These are phyloP conservation scores for Tiaroga cobitis DNA, from an alignment of 2,797 vertebrate species.

Conservation along the genomic window DNA sequence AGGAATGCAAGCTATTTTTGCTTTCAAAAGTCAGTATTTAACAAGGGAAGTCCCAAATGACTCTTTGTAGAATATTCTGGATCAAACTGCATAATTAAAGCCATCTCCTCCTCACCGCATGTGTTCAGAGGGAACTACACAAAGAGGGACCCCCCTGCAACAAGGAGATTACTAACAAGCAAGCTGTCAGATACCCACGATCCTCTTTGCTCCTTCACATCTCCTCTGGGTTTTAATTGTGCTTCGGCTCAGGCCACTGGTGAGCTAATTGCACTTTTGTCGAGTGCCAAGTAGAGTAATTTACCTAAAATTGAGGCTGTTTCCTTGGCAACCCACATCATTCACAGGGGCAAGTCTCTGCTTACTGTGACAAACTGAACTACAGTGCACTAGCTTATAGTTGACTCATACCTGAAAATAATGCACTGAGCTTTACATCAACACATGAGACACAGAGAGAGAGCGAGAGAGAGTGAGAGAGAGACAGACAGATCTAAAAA, in stretches of 20 bases:
- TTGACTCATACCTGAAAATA: conserved; percentile 22
- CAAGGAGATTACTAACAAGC: conserved; percentile 42
- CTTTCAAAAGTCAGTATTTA: conserved; percentile 30
- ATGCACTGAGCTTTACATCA: neutral
- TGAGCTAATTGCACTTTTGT: conserved; percentile 65
- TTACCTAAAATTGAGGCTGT: conserved; percentile 61
- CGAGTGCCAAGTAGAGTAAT: conserved; percentile 48
- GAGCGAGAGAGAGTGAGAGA: no score
- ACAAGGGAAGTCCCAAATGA: conserved; percentile 21
- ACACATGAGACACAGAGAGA: neutral
- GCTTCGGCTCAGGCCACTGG: conserved; percentile 34
- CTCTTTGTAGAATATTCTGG: conserved; percentile 5
- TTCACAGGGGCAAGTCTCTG: conserved; percentile 18
- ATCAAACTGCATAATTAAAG: conserved; percentile 37
- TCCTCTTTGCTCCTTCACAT: conserved; percentile 44
- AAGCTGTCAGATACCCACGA: conserved; percentile 47
- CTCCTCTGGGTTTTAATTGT: conserved; percentile 49
- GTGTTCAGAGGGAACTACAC: conserved; percentile 14
- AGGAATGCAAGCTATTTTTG: neutral
- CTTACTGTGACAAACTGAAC: conserved; percentile 36
- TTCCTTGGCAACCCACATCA: conserved; percentile 60
- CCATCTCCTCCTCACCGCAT: conserved; percentile 1
- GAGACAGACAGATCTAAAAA: no score
- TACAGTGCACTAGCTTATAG: conserved; percentile 10
- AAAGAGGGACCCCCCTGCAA: conserved; percentile 33